Evolutionary conservation across 2,888 invertebrate species (phyloP), one percentile per base, ranked within the genome.

Genomic region (Hofmannophila pseudospretella): DNA sequence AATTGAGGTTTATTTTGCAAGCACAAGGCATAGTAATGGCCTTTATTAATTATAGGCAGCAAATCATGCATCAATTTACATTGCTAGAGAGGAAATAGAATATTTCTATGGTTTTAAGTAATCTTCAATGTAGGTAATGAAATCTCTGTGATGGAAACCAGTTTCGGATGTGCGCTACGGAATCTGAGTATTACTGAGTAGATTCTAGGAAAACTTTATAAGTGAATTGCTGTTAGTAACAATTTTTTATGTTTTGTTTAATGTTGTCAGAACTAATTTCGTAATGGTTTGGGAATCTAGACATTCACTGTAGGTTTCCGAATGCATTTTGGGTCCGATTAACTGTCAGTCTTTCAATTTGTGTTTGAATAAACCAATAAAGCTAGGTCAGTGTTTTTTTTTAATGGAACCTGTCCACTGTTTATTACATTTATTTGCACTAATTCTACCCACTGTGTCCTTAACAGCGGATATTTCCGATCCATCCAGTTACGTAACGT

Each of bases 341-440:
- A 74, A 75, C 67, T 81, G 74, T 80, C 75, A 75, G 72, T 81
- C 77, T 78, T 82, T 74, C 80, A 81, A 79, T 76, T 84, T 84
- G 84, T 84, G 84, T 84, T 84, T 80, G 62, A 80, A 81, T 82
- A 84, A 85, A 84, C 74, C 71, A 72, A 74, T 82, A 78, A 78
- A 81, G 67, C 67, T 59, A 64, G 44, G 47, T n/a, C n/a, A 41
- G 45, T 47, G 32, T 51, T 56, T 32, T 26, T 35, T 29, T 4
- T 35, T 28, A 20, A 7, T 20, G 12, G 5, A 8, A 29, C 10
- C 26, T 11, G 2, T 26, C n/a, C n/a, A n/a, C n/a, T n/a, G n/a
- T n/a, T n/a, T n/a, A n/a, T n/a, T n/a, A n/a, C n/a, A n/a, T n/a
- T n/a, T n/a, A n/a, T n/a, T n/a, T n/a, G n/a, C n/a, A n/a, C n/a